Percentiles rank a stretch among this genome's conserved stretches.
Evolutionary conservation across 2,113 vertebrate genomes (phyloP).

Genomic region (Syngnathus floridae): DNA sequence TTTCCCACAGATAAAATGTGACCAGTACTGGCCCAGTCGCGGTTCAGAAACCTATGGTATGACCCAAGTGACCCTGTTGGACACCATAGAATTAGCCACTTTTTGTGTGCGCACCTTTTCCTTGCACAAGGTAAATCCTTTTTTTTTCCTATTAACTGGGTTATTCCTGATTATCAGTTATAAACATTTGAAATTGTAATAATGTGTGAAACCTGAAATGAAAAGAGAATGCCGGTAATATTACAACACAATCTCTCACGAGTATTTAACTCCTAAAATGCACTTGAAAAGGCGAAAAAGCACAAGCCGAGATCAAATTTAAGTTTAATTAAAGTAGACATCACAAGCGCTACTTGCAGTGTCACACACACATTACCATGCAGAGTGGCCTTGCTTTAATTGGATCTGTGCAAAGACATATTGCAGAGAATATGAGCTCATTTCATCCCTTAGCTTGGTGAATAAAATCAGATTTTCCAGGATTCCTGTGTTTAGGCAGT

Average conservation of each 20-base stretch:
- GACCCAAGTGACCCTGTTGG: conserved; percentile 92
- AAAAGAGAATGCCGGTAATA: not conserved
- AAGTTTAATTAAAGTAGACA: conserved; percentile 4
- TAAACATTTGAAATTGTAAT: not conserved
- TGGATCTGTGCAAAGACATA: not conserved
- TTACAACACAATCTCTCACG: conserved; percentile 4
- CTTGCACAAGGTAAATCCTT: conserved; percentile 82
- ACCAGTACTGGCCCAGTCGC: conserved; percentile 96
- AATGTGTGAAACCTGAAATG: not conserved
- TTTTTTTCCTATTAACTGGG: too few species aligned
- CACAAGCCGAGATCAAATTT: not conserved
- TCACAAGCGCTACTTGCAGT: not conserved
- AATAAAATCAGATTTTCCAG: conserved; percentile 15
- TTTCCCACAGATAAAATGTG: conserved; percentile 85
- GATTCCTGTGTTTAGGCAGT: conserved; percentile 25
- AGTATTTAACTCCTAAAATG: not conserved
- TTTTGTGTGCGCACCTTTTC: conserved; percentile 96
- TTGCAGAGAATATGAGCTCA: conserved; percentile 15
- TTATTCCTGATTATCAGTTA: not conserved
- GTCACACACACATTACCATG: conserved; percentile 7
- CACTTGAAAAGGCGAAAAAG: not conserved
- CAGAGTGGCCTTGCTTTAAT: conserved; percentile 5
- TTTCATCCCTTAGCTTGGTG: conserved; percentile 23
- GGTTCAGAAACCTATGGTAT: conserved; percentile 93
- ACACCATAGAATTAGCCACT: conserved; percentile 93